Evolutionary conservation across 2,888 invertebrate genomes (phyloP).

Genomic region (Eupsilia transversa): DNA sequence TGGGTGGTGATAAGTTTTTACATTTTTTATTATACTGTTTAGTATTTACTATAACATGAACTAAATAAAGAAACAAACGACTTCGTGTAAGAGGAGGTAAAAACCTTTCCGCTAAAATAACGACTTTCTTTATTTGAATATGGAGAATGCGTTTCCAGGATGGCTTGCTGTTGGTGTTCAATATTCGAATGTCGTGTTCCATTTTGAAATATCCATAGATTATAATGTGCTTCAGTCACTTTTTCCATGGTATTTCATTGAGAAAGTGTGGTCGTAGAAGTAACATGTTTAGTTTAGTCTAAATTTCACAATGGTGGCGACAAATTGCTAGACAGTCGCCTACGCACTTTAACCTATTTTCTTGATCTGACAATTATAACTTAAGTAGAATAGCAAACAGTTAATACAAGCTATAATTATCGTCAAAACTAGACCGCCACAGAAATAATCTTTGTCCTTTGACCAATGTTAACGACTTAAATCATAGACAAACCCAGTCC

Average conservation of each 20-base stretch:
- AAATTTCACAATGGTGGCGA: slow-evolving; percentile 42
- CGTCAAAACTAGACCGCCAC: slow-evolving; percentile 21
- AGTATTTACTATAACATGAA: slow-evolving; percentile 72
- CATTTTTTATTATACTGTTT: slow-evolving; percentile 80
- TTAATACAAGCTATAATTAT: slow-evolving; percentile 40
- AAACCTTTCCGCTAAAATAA: slow-evolving; percentile 51
- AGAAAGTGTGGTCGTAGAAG: background rate
- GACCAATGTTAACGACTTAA: slow-evolving; percentile 54
- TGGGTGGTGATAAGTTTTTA: slow-evolving; percentile 85
- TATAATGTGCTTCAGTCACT: background rate
- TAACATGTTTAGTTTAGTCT: slow-evolving; percentile 16
- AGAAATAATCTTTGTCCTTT: slow-evolving; percentile 39
- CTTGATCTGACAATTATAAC: slow-evolving; percentile 32
- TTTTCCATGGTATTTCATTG: no score
- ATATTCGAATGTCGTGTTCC: slow-evolving; percentile 1
- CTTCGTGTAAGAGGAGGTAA: slow-evolving; percentile 35
- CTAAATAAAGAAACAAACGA: slow-evolving; percentile 70
- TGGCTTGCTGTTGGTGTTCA: background rate
- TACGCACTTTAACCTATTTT: slow-evolving; percentile 51
- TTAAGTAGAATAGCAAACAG: slow-evolving; percentile 31
- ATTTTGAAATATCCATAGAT: slow-evolving; percentile 12
- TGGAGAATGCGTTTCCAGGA: slow-evolving; percentile 37
- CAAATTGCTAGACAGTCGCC: slow-evolving; percentile 33
- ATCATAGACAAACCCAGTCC: slow-evolving; percentile 52
- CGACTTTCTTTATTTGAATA: slow-evolving; percentile 40